These are phyloP conservation scores for Callaeas wilsoni DNA, from an alignment of 2,113 vertebrate genomes.

Conservation along the genomic window DNA sequence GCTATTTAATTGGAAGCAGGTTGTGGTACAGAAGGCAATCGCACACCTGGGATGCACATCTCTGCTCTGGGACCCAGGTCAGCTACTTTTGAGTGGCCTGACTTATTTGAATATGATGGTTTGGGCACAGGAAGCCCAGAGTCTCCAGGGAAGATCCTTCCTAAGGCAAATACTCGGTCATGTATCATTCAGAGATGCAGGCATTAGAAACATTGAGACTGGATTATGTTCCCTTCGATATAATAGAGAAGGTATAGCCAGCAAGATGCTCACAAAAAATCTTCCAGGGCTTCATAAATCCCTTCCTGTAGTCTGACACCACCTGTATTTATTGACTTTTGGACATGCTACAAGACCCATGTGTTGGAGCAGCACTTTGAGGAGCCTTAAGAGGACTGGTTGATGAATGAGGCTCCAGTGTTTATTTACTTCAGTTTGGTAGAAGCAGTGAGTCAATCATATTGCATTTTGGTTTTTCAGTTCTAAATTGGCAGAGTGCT, in stretches of 20 bases:
- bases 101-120: background rate
- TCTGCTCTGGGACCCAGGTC: background rate
- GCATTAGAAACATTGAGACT: background rate
- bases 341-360: background rate
- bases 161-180: background rate
- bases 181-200: background rate
- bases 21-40: background rate
- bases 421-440: slow-evolving; percentile 53
- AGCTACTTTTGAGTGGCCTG: background rate
- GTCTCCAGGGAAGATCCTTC: background rate
- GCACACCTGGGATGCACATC: background rate
- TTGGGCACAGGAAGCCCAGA: background rate
- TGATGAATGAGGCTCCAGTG: slow-evolving; percentile 7
- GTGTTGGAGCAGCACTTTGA: slow-evolving; percentile 4
- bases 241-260: background rate
- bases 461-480: slow-evolving; percentile 21
- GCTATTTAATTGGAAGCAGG: slow-evolving; percentile 37
- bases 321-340: slow-evolving; percentile 33
- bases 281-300: slow-evolving; percentile 25
- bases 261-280: slow-evolving; percentile 11
- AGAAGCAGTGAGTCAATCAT: slow-evolving; percentile 30
- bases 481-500: slow-evolving; percentile 20
- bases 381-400: background rate
- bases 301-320: slow-evolving; percentile 15
- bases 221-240: background rate